Evolutionary conservation across 2,888 invertebrate genomes (phyloP).

Genomic region (Tridacna gigas): DNA sequence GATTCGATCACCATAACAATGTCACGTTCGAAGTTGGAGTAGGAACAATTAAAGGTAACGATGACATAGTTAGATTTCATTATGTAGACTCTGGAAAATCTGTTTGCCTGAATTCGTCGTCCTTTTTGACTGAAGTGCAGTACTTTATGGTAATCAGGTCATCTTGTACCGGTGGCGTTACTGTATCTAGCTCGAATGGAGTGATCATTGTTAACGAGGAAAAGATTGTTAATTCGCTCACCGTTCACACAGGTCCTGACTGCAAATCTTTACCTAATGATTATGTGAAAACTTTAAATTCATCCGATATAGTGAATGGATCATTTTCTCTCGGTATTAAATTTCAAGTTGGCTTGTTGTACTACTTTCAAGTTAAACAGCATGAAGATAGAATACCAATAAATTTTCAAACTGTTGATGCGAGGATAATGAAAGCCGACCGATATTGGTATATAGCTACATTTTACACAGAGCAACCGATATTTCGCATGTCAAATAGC

Average conservation of each 20-base stretch:
- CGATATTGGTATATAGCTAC: neutral
- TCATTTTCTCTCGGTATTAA: neutral
- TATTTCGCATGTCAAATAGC: neutral
- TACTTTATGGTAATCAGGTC: constrained; percentile 38
- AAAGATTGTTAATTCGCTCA: neutral
- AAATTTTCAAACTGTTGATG: neutral
- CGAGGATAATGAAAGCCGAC: neutral
- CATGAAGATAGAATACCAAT: neutral
- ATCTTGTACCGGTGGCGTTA: constrained; percentile 39
- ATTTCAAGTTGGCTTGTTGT: neutral
- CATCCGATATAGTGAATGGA: neutral
- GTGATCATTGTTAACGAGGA: constrained; percentile 24
- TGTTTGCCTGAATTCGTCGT: constrained; percentile 19
- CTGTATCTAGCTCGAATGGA: constrained; percentile 47
- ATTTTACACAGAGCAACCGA: neutral
- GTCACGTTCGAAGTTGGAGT: constrained; percentile 42
- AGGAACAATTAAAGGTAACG: constrained; percentile 17
- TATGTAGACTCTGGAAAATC: neutral
- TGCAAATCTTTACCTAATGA: neutral
- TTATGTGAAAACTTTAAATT: neutral
- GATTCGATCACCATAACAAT: constrained; percentile 51
- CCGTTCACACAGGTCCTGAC: neutral
- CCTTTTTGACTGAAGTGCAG: neutral
- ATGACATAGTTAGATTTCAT: constrained; percentile 29
- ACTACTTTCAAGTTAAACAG: neutral